Evolutionary conservation across 2,113 vertebrate genomes (phyloP), one percentile per base, ranked within the genome.

Genomic region (Sturnus vulgaris): DNA sequence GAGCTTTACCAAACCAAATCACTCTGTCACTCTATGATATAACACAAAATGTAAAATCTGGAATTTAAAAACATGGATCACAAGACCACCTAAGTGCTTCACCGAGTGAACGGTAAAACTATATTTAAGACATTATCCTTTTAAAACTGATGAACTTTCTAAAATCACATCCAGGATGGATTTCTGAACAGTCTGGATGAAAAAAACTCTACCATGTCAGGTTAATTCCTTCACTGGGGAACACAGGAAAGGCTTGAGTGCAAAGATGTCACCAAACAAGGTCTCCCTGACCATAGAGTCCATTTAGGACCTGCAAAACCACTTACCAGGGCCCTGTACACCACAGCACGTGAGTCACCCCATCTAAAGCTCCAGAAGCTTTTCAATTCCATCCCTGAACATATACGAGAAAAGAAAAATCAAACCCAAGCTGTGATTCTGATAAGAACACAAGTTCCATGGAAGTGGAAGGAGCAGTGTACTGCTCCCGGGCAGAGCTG

Each of bases 211-310:
- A 49, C 11, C 7, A 56, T 30, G 20, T 4, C 82, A 55, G 5
- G 33, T 47, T 31, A 70, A 92, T 42, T 86, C 30, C 70, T 68
- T 52, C 37, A 7, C 52, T 28, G 3, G 4, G 17, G 30, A 33
- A 66, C 42, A 35, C 50, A 63, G 63, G 49, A 72, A 72, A 60
- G 73, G 31, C 44, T 15, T 5, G 4, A 81, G 33, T 25, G 21
- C 59, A 55, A 66, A 59, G 82, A 42, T 93, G 92, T 81, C 79
- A 88, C 64, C 85, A 69, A 90, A 88, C 82, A 59, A 86, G 82
- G 75, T 80, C 40, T 60, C 53, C 55, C 6, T 65, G 49, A 80
- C 68, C 71, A 90, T 0, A 57, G 55, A 73, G n/a, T 40, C 57
- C 53, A 46, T 37, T 25, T 82, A 75, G 52, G 59, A 90, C 75